Evolutionary conservation across 2,797 vertebrate species (phyloP).

Genomic region (Neoniphon sammara): DNA sequence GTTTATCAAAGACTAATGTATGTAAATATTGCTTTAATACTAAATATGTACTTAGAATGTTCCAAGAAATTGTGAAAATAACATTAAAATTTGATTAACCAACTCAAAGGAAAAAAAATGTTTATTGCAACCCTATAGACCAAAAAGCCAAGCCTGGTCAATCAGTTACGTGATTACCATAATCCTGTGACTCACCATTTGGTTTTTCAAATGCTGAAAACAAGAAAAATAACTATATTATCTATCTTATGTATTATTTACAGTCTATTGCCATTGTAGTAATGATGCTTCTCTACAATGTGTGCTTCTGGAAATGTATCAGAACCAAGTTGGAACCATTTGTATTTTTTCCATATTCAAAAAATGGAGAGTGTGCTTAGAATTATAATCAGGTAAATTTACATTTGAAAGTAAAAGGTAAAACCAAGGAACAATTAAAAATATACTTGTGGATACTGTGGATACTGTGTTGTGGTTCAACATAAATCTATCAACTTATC

Average conservation of each 20-base stretch:
- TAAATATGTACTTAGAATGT: constrained; percentile 7
- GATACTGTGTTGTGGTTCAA: no score
- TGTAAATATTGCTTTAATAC: constrained; percentile 4
- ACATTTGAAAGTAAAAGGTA: not conserved
- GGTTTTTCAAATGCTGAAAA: constrained; percentile 17
- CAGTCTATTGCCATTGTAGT: constrained; percentile 29
- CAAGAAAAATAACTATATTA: constrained; percentile 16
- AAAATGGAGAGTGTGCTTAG: constrained; percentile 17
- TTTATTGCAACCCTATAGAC: constrained; percentile 14
- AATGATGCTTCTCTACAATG: constrained; percentile 33
- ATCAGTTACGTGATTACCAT: constrained; percentile 6
- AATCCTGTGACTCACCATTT: constrained; percentile 14
- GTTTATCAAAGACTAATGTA: not conserved
- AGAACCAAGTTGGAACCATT: constrained; percentile 14
- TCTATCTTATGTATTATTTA: constrained; percentile 35
- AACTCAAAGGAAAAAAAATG: not conserved
- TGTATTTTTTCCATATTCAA: constrained; percentile 24
- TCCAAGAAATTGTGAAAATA: constrained; percentile 7
- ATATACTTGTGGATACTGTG: not conserved
- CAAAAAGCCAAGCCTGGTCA: constrained; percentile 11
- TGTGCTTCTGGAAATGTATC: constrained; percentile 28
- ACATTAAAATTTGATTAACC: constrained; percentile 26
- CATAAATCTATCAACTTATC: not conserved
- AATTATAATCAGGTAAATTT: constrained; percentile 6
- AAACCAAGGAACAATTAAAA: not conserved